Conservation (phyloP, 2,113 vertebrate genomes). For the Nansenia antarctica region DNA sequence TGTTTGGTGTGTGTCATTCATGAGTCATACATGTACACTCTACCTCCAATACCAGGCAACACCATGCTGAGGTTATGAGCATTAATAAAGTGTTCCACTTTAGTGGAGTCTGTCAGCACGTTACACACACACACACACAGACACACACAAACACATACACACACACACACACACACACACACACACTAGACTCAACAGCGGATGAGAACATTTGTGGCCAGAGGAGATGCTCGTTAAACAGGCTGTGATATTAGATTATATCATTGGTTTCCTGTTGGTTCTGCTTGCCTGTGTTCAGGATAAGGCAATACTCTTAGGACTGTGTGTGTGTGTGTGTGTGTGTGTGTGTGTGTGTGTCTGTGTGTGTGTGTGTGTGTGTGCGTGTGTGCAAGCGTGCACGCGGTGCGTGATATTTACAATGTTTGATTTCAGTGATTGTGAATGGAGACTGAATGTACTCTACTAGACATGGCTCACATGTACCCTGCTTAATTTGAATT, state of each 20-base stretch:
- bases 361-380: neutral
- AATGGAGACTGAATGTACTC: neutral
- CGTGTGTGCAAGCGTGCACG: neutral
- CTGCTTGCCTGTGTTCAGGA: neutral
- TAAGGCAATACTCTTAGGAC: constrained; percentile 6
- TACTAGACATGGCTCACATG: neutral
- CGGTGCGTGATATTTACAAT: no score
- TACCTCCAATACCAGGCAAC: neutral
- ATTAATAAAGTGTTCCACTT: neutral
- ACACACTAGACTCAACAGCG: neutral
- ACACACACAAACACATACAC: neutral
- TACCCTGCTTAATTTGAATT: neutral
- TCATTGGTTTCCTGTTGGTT: neutral
- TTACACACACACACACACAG: neutral
- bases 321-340: constrained; percentile 2
- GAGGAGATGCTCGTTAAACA: neutral
- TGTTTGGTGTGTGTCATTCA: constrained; percentile 23
- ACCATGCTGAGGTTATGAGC: neutral
- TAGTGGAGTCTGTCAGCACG: no score
- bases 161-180: no score
- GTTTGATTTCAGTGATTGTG: neutral
- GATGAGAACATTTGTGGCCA: neutral
- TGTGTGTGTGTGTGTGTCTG: neutral
- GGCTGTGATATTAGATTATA: constrained; percentile 23
- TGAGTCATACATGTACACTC: neutral